These are phyloP conservation scores for Cyanoliseus patagonus DNA, from an alignment of 2,113 vertebrate genomes.

Conservation along the genomic window DNA sequence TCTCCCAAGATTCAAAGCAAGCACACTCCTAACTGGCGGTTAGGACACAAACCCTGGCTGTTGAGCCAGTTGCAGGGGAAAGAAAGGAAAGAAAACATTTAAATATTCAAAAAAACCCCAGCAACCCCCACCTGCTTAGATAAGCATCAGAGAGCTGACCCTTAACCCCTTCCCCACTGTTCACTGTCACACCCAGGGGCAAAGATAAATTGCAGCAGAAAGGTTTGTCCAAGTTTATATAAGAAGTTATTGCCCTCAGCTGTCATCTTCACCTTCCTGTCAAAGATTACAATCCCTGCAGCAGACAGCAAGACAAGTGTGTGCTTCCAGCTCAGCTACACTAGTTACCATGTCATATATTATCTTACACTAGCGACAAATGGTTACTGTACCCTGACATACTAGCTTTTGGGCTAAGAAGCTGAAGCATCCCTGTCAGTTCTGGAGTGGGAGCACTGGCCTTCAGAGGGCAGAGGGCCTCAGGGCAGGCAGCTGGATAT, in stretches of 20 bases:
- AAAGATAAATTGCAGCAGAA: neutral
- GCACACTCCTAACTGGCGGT: neutral
- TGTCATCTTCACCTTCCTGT: neutral
- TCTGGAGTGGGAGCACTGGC: neutral
- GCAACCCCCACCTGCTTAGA: neutral
- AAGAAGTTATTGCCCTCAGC: neutral
- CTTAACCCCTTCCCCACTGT: neutral
- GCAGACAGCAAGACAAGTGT: neutral
- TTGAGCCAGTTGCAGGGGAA: neutral
- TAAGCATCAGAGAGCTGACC: neutral
- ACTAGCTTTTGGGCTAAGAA: neutral
- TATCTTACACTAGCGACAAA: neutral
- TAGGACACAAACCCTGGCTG: too few relatives aligned
- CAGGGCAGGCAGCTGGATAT: neutral
- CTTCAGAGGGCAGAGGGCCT: neutral
- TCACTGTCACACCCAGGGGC: neutral
- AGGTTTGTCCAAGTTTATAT: neutral
- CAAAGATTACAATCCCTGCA: neutral
- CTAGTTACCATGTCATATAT: accelerated
- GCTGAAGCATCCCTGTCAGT: neutral
- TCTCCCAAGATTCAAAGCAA: neutral
- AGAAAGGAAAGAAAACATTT: neutral
- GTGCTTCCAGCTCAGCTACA: neutral
- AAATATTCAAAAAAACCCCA: neutral
- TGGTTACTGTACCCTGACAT: neutral